A percentile compares a stretch with the other conserved stretches of the same genome.
Evolutionary conservation across 2,113 vertebrate genomes (phyloP).

Genomic region (Phyllopteryx taeniolatus): DNA sequence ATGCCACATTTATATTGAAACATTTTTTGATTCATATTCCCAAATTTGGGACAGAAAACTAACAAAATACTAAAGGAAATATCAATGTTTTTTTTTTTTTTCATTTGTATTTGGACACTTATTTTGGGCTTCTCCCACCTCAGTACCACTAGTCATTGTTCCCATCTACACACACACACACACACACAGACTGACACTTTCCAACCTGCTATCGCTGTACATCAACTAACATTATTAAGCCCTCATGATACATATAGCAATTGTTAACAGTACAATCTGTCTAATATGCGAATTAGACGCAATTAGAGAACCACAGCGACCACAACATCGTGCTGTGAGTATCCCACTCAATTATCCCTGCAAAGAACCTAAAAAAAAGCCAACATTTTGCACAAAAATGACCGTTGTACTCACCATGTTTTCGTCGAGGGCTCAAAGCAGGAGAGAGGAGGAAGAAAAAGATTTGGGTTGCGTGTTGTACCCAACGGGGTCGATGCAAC

Average conservation of each 20-base stretch:
- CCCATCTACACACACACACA: not conserved
- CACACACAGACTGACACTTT: not conserved
- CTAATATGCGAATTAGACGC: not conserved
- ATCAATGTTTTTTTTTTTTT: too few species aligned
- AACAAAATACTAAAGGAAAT: not conserved
- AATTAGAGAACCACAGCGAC: not conserved
- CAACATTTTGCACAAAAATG: not conserved
- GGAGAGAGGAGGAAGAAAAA: constrained; percentile 35
- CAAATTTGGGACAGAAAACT: not conserved
- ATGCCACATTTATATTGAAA: not conserved
- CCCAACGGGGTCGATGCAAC: constrained; percentile 69
- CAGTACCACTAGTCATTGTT: constrained; percentile 1
- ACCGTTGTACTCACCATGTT: constrained; percentile 67
- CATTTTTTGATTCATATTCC: not conserved
- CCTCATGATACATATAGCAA: not conserved
- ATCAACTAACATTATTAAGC: not conserved
- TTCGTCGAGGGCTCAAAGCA: constrained; percentile 28
- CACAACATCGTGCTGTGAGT: not conserved
- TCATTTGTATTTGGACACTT: not conserved
- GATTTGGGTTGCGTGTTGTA: constrained; percentile 61
- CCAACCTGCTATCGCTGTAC: not conserved
- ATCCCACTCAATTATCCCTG: not conserved
- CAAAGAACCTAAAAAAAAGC: not conserved
- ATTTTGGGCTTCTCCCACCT: not conserved
- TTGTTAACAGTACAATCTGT: not conserved